Percentiles rank a stretch among this genome's conserved stretches.
Evolutionary conservation across 2,888 invertebrate species (phyloP).

Genomic region (Teleogryllus oceanicus): DNA sequence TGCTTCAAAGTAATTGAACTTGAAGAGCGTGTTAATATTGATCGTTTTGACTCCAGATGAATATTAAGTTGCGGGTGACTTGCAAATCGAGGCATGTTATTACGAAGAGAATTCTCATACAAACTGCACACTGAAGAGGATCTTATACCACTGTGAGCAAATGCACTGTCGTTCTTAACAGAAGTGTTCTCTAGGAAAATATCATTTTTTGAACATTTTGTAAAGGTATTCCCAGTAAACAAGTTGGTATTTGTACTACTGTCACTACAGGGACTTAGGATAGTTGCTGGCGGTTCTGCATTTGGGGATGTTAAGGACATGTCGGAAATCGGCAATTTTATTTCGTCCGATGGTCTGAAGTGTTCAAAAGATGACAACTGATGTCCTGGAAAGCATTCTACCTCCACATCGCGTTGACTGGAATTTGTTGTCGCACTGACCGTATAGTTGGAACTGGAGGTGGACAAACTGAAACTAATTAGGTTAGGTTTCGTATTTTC

Average conservation of each 20-base stretch:
- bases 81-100: background rate
- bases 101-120: background rate
- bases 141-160: background rate
- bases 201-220: background rate
- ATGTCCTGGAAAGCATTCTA: background rate
- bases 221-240: background rate
- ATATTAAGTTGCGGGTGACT: background rate
- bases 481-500: background rate
- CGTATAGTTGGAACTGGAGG: background rate
- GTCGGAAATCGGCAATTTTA: background rate
- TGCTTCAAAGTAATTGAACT: background rate
- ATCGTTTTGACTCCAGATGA: too few relatives aligned
- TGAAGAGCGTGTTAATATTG: too few relatives aligned
- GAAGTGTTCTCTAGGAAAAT: background rate
- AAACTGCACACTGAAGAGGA: background rate
- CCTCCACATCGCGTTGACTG: background rate
- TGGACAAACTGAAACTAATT: conserved; percentile 18
- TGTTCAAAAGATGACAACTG: too few relatives aligned
- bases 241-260: background rate
- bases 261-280: background rate
- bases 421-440: background rate
- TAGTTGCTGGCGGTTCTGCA: background rate
- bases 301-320: background rate
- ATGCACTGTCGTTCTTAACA: background rate
- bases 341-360: too few relatives aligned